A percentile compares a stretch with the other conserved stretches of the same genome.
These are phyloP conservation scores for Alces alces DNA, from an alignment of 2,113 vertebrate genomes.

Conservation along the genomic window DNA sequence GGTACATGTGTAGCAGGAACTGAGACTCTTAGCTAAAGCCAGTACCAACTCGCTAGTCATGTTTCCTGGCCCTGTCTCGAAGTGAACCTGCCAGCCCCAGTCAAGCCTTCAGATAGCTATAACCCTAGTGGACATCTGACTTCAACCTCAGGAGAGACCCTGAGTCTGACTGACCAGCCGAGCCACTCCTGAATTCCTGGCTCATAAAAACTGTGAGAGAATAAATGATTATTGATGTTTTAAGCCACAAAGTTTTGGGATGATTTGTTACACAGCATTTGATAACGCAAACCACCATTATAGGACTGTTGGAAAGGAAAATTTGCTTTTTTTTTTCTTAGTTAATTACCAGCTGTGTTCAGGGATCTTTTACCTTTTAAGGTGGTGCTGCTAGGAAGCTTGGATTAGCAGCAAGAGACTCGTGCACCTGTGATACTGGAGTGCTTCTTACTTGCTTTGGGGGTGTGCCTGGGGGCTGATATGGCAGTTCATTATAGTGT, in stretches of 20 bases:
- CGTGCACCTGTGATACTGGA: not conserved
- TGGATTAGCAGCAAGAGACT: not conserved
- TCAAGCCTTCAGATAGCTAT: slow-evolving; percentile 8
- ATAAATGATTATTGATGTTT: slow-evolving; percentile 32
- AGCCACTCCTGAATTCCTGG: not conserved
- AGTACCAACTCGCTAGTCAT: not conserved
- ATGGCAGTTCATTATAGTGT: not conserved
- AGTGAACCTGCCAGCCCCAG: not conserved
- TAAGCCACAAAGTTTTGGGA: not conserved
- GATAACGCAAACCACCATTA: not conserved
- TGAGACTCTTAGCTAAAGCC: not conserved
- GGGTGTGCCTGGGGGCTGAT: not conserved
- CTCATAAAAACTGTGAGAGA: not conserved
- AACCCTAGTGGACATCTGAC: not conserved
- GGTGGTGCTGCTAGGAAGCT: not conserved
- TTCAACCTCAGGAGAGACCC: not conserved
- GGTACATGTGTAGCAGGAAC: not conserved
- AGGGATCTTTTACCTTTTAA: slow-evolving; percentile 35
- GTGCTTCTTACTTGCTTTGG: slow-evolving; percentile 9
- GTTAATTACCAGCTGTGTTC: not conserved
- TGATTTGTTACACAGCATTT: slow-evolving; percentile 6
- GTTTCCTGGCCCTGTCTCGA: not conserved
- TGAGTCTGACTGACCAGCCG: not conserved
- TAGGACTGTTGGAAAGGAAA: slow-evolving; percentile 3
- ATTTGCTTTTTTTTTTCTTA: slow-evolving; percentile 16